Conservation (phyloP, 2,888 invertebrate genomes). For the Hirtodrosophila duncani region DNA sequence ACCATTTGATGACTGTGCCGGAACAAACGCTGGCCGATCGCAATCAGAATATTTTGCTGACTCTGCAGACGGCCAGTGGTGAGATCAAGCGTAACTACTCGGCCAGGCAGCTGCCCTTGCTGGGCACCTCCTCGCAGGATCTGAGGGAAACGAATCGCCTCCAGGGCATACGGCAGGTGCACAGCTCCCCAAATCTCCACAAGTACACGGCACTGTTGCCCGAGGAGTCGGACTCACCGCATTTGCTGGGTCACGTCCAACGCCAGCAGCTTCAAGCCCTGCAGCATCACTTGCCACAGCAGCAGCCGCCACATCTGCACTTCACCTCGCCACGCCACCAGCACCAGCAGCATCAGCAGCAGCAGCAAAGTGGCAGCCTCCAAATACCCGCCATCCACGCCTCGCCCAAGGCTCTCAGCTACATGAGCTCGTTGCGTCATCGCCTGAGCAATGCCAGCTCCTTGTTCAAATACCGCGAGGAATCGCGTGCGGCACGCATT, state of each 20-base stretch:
- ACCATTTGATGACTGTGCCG: constrained; percentile 57
- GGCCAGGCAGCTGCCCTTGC: constrained; percentile 74
- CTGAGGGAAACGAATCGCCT: constrained; percentile 59
- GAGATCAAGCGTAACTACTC: constrained; percentile 78
- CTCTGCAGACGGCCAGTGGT: constrained; percentile 76
- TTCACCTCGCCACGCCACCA: constrained; percentile 23
- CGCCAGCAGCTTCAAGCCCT: constrained; percentile 43
- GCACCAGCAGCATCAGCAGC: constrained; percentile 40
- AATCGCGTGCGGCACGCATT: constrained; percentile 92
- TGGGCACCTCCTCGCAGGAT: constrained; percentile 76
- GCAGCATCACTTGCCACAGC: constrained; percentile 33
- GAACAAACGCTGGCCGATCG: constrained; percentile 61
- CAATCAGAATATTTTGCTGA: constrained; percentile 75
- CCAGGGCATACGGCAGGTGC: constrained; percentile 75
- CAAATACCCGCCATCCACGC: constrained; percentile 77
- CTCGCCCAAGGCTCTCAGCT: constrained; percentile 77
- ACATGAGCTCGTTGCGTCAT: constrained; percentile 86
- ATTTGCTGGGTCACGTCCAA: constrained; percentile 56
- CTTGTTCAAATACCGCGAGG: constrained; percentile 90
- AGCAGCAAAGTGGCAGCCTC: constrained; percentile 49
- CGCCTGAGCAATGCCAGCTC: constrained; percentile 91
- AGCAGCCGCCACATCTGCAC: constrained; percentile 24
- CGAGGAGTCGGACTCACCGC: constrained; percentile 65
- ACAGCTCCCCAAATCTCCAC: constrained; percentile 78
- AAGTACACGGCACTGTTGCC: constrained; percentile 67